Base-by-base conservation (phyloP, 2,113 vertebrate genomes). In the Xenus cinereus region DNA sequence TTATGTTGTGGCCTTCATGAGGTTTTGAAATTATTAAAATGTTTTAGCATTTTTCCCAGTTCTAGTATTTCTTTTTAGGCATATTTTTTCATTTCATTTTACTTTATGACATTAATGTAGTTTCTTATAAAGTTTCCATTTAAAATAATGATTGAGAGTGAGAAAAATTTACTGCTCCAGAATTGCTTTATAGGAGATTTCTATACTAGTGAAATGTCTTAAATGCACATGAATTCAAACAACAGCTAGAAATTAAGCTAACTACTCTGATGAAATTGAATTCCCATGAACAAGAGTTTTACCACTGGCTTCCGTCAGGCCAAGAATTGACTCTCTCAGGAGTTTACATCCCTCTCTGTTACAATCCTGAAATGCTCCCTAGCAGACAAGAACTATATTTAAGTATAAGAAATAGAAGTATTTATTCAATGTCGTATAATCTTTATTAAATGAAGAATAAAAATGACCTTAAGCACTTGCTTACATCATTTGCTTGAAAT, bases 11-110 rank as follows among this genome's bases (percentile, higher is more conserved):
- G 95, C 59, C 87, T 96, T 90, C 66, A 81, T 66, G 81, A 95
- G 68, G 41, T 93, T 96, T 95, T 92, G 73, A 96, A 98, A 97
- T 94, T 91, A 60, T 78, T 90, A 75, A 93, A 96, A 73, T 87
- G 23, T 43, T 97, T 96, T 51, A 73, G 57, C 20, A 26, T 89
- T 97, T 96, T 96, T 85, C 74, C 56, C 91, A 72, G n/a, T 73
- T 97, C 87, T 84, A 71, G 39, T 68, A 89, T 85, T 92, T 87
- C 62, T 88, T 89, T 77, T 82, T 74, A 67, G 3, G 33, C 28
- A 28, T 32, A 68, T 63, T 82, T 96, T 91, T 82, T 51, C 7
- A 76, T 94, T 92, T 81, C 3, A 85, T 84, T 91, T 66, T 82
- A 76, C 41, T 84, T 93, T 53, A 62, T 85, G 43, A 21, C 7